Percentiles rank a stretch among this genome's conserved stretches.
Conservation (phyloP, 2,113 vertebrate species). For the Alaudala cheleensis region DNA sequence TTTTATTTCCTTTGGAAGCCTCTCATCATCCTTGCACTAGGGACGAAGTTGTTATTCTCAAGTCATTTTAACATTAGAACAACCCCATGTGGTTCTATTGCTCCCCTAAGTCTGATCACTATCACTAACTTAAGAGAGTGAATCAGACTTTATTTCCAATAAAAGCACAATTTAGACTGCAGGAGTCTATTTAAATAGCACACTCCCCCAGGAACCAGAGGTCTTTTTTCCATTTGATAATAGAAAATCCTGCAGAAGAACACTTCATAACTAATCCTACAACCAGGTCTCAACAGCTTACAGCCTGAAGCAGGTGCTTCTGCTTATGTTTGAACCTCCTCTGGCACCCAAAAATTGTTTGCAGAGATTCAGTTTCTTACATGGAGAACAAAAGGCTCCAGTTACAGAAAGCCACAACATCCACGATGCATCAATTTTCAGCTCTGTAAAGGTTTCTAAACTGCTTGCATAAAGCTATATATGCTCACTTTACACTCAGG, state of each 20-base stretch:
- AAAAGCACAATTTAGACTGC: background rate
- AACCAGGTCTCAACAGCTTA: background rate
- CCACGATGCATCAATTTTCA: background rate
- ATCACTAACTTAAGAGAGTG: background rate
- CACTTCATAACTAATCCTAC: background rate
- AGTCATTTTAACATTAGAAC: background rate
- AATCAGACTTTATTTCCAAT: background rate
- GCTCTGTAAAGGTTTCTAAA: background rate
- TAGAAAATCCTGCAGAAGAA: background rate
- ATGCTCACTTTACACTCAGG: background rate
- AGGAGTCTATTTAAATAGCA: background rate
- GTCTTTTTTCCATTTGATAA: rapidly evolving
- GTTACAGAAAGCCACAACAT: background rate
- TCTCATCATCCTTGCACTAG: background rate
- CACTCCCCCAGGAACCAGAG: background rate
- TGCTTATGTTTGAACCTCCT: background rate
- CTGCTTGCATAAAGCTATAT: background rate
- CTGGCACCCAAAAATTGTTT: background rate
- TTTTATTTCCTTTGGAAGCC: background rate
- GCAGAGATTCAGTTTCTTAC: background rate
- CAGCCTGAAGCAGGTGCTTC: background rate
- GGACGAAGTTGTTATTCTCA: background rate
- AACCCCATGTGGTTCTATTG: background rate
- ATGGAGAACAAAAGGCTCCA: background rate
- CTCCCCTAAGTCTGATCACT: background rate